Conservation (phyloP, 2,888 invertebrate species). For the Phania funesta region DNA sequence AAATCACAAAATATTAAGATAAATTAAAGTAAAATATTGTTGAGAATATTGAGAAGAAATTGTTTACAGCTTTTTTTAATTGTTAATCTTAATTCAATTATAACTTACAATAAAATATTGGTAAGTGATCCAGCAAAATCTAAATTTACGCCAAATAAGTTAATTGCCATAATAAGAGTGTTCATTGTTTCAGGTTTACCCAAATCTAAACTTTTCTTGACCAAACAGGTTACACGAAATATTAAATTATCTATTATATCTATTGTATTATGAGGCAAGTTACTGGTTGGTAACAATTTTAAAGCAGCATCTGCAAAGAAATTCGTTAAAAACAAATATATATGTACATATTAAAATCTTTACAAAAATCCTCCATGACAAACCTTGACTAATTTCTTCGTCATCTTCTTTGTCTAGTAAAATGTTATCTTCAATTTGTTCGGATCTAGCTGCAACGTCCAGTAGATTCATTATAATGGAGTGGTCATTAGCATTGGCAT, state of each 20-base stretch:
- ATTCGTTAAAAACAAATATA: neutral
- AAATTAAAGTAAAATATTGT: neutral
- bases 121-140: constrained; percentile 77
- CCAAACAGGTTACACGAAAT: constrained; percentile 76
- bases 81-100: too few species aligned
- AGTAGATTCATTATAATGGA: constrained; percentile 76
- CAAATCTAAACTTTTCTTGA: constrained; percentile 76
- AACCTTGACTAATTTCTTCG: constrained; percentile 75
- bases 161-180: constrained; percentile 77
- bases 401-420: constrained; percentile 78
- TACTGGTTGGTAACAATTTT: constrained; percentile 71
- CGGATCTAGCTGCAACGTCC: constrained; percentile 73
- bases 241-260: constrained; percentile 78
- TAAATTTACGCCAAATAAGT: constrained; percentile 76
- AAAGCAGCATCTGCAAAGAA: constrained; percentile 71
- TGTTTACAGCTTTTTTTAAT: neutral
- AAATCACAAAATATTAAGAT: neutral
- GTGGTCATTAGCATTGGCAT: constrained; percentile 56
- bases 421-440: constrained; percentile 76
- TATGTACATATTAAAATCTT: neutral
- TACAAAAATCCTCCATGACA: neutral
- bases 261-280: constrained; percentile 73
- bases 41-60: neutral
- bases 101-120: constrained; percentile 79
- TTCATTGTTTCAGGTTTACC: constrained; percentile 78